These are phyloP conservation scores for Notolabrus celidotus DNA, from an alignment of 2,797 vertebrate species.

Conservation along the genomic window DNA sequence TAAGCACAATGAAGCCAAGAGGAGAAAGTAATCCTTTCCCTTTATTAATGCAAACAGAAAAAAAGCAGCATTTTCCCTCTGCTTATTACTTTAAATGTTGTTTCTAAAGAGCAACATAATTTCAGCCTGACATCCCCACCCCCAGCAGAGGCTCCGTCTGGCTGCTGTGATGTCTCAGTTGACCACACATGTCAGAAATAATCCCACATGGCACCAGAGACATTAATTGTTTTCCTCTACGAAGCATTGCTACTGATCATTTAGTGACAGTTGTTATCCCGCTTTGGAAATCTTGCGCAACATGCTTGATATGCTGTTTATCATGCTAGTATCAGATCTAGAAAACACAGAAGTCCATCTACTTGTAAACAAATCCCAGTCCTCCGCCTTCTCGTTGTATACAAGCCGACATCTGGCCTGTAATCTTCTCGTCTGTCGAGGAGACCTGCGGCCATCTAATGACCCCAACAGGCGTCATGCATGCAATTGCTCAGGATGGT, in stretches of 20 bases:
- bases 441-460: conserved; percentile 82
- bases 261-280: conserved; percentile 45
- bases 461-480: conserved; percentile 79
- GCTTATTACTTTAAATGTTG: conserved; percentile 26
- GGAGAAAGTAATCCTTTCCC: conserved; percentile 39
- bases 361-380: conserved; percentile 77
- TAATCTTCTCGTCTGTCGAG: conserved; percentile 80
- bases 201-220: conserved; percentile 40
- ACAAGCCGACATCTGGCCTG: conserved; percentile 77
- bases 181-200: conserved; percentile 62
- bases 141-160: conserved; percentile 24
- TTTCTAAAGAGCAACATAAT: conserved; percentile 28
- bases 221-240: conserved; percentile 41
- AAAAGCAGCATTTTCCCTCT: conserved; percentile 23
- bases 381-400: conserved; percentile 78
- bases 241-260: conserved; percentile 35
- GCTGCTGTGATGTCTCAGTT: conserved; percentile 35
- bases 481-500: conserved; percentile 74
- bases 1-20: conserved; percentile 45
- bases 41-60: conserved; percentile 31
- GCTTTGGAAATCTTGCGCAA: conserved; percentile 54
- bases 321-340: conserved; percentile 65
- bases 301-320: conserved; percentile 55
- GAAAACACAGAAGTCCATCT: conserved; percentile 68
- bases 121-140: conserved; percentile 28